Evolutionary conservation across 1,140 invertebrate species (phyloP).

Genomic region (Drosophila triauraria): DNA sequence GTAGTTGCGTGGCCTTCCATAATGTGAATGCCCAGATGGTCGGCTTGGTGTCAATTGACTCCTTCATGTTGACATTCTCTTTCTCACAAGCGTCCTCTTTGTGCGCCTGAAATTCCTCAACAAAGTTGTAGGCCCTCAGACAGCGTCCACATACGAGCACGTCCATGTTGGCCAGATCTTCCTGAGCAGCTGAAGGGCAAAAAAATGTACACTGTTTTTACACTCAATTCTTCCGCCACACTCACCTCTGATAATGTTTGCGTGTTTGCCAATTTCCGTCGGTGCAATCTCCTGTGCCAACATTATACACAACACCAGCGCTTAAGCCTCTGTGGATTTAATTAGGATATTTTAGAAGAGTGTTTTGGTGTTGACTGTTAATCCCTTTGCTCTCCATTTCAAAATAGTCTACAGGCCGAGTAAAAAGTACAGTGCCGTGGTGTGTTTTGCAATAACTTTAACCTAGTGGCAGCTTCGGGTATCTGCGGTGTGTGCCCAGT

Average conservation of each 20-base stretch:
- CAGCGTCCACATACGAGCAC: slow-evolving; percentile 92
- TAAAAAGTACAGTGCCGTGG: slow-evolving; percentile 81
- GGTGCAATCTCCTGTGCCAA: slow-evolving; percentile 86
- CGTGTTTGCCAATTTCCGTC: slow-evolving; percentile 89
- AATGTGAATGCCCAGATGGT: slow-evolving; percentile 93
- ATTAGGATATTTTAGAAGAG: slow-evolving; percentile 10
- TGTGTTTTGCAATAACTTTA: slow-evolving; percentile 51
- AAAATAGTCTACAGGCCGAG: slow-evolving; percentile 50
- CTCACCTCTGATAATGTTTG: slow-evolving; percentile 88
- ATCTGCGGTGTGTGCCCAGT: slow-evolving; percentile 25
- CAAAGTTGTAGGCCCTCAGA: slow-evolving; percentile 91
- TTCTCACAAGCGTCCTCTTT: slow-evolving; percentile 88
- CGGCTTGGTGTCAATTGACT: slow-evolving; percentile 90
- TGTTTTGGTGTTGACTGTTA: slow-evolving; percentile 25
- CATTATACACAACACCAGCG: slow-evolving; percentile 69
- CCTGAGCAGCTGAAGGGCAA: slow-evolving; percentile 87
- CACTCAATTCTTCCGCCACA: slow-evolving; percentile 20
- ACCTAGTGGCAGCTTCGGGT: slow-evolving; percentile 54
- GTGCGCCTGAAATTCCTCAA: slow-evolving; percentile 91
- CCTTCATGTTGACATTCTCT: slow-evolving; percentile 86
- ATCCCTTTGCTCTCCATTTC: slow-evolving; percentile 60
- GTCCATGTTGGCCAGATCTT: slow-evolving; percentile 90
- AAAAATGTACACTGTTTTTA: slow-evolving; percentile 1
- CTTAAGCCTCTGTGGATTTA: slow-evolving; percentile 42
- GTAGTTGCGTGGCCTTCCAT: slow-evolving; percentile 89